Percentiles rank a stretch among this genome's conserved stretches.
Evolutionary conservation across 2,113 vertebrate species (phyloP).

Genomic region (Anser brachyrhynchus): DNA sequence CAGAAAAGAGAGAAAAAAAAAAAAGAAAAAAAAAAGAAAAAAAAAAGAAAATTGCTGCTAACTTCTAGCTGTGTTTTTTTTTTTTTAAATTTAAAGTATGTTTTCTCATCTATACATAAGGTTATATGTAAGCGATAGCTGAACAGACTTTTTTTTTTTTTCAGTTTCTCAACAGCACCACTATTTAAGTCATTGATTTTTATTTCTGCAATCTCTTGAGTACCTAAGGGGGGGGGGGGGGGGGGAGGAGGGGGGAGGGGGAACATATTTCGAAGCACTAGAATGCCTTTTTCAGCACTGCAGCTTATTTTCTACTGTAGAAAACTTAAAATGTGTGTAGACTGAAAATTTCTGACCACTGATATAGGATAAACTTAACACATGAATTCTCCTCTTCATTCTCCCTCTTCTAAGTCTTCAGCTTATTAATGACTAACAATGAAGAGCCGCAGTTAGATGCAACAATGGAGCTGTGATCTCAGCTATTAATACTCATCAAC

Average conservation of each 20-base stretch:
- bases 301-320: background rate
- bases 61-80: background rate
- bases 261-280: background rate
- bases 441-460: background rate
- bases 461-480: constrained; percentile 8
- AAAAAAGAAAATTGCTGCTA: background rate
- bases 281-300: background rate
- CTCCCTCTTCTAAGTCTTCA: background rate
- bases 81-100: background rate
- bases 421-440: background rate
- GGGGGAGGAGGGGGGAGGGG: too few species aligned
- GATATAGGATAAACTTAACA: background rate
- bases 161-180: background rate
- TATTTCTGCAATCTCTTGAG: background rate
- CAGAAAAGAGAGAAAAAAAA: background rate
- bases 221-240: too few species aligned
- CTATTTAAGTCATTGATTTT: background rate
- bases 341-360: background rate
- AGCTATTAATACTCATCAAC: constrained; percentile 18
- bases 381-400: background rate
- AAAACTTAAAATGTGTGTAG: background rate
- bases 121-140: background rate
- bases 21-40: background rate
- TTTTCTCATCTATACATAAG: background rate
- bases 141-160: background rate